Evolutionary conservation across 1,140 invertebrate species (phyloP), one percentile per base, ranked within the genome.

Genomic region (Panulirus ornatus): DNA sequence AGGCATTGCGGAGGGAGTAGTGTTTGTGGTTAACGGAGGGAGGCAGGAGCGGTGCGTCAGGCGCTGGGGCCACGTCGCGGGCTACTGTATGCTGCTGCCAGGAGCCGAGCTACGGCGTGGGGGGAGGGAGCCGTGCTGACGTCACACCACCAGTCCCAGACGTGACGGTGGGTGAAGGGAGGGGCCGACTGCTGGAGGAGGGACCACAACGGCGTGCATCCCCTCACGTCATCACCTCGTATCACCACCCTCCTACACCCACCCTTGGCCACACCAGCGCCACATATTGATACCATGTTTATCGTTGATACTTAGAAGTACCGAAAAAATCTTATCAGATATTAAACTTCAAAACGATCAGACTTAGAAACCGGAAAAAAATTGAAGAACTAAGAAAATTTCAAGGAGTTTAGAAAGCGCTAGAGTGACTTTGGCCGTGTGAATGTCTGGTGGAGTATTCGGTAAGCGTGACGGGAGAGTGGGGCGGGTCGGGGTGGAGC

Each of bases 121-220:
- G 86, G 86, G 86, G 86, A 76, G 86, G 86, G 86, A 63, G 76
- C n/a, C 30, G 27, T 66, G 30, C 63, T 70, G 66, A 63, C 86
- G 78, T 88, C 86, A 88, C 86, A 54, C 75, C 75, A 34, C 86
- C 86, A 88, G 82, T 88, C 86, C 58, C 86, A 40, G 86, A 73
- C 47, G 84, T 86, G 73, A 78, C 71, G 71, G 78, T 36, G 84
- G 44, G 78, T 42, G 85, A 38, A 51, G 84, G 84, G 71, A 38
- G 73, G 47, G 54, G 73, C 70, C 30, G n/a, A 22, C 47, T 19
- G 63, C 3, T 36, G 63, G 86, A 27, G 79, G 40, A 58, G 47
- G 76, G 42, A 51, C 86, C 82, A 36, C 78, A 36, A 3, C 63
- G n/a, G 30, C 78, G 40, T 27, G 40, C 47, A 44, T 38, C 73